Conservation (phyloP, 2,113 vertebrate species). For the Trichechus manatus region DNA sequence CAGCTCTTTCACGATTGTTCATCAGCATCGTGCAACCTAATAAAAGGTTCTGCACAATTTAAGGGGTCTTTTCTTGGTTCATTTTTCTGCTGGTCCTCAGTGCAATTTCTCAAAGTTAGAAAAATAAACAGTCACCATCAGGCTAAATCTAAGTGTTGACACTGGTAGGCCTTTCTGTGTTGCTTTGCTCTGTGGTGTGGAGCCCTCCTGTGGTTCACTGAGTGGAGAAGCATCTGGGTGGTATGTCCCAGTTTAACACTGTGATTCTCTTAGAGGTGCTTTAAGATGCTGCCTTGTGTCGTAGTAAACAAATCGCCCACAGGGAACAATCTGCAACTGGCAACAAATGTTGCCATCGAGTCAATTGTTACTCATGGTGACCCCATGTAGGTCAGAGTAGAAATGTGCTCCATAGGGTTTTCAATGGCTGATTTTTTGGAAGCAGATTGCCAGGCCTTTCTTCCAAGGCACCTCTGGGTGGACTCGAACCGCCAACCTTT, state of each 20-base stretch:
- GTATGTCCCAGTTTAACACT: not conserved
- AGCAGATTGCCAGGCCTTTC: not conserved
- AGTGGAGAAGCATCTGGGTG: not conserved
- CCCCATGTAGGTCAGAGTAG: not conserved
- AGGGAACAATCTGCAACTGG: not conserved
- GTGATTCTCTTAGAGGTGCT: not conserved
- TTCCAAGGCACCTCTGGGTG: not conserved
- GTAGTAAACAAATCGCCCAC: not conserved
- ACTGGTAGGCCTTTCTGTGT: not conserved
- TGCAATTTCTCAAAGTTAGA: slow-evolving; percentile 41
- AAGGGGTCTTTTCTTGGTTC: slow-evolving; percentile 33
- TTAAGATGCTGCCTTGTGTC: not conserved
- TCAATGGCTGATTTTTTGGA: not conserved
- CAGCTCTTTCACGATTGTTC: not conserved
- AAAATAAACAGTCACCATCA: slow-evolving; percentile 50
- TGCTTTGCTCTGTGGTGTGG: not conserved
- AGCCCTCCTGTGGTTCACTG: not conserved
- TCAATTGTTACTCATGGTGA: not conserved
- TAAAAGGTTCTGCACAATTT: not conserved
- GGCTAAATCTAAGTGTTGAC: not conserved
- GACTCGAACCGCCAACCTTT: not conserved
- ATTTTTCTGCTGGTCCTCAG: slow-evolving; percentile 43
- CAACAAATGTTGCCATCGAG: not conserved
- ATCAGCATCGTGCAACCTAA: not conserved
- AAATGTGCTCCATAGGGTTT: not conserved